A percentile compares a stretch with the other conserved stretches of the same genome.
These are phyloP conservation scores for Pachyuromys duprasi DNA, from an alignment of 2,797 vertebrate genomes.

Conservation along the genomic window DNA sequence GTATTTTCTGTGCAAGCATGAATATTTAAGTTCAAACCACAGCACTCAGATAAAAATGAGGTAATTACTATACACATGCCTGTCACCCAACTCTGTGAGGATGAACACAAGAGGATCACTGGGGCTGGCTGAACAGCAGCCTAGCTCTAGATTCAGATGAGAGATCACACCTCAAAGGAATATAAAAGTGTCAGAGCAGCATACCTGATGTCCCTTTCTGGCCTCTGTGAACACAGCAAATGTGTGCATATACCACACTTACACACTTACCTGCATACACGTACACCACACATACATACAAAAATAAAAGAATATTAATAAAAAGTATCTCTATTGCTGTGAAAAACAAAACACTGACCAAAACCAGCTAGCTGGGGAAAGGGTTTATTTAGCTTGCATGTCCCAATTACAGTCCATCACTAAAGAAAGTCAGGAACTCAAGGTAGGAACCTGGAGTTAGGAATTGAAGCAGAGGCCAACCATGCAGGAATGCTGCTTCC, in stretches of 20 bases:
- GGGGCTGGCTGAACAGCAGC: neutral
- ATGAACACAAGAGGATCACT: no score
- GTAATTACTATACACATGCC: neutral
- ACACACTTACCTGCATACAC: neutral
- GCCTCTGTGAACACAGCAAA: neutral
- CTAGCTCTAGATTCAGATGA: no score
- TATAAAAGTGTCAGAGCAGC: neutral
- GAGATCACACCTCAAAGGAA: neutral
- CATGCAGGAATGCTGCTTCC: neutral
- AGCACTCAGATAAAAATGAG: neutral
- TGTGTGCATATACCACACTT: neutral
- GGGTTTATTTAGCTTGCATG: neutral
- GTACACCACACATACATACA: neutral
- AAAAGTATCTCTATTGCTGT: neutral
- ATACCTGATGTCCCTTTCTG: neutral
- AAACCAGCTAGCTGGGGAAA: neutral
- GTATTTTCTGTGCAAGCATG: neutral
- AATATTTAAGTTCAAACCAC: neutral
- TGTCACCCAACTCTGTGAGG: neutral
- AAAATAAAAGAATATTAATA: neutral
- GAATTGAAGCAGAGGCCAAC: neutral
- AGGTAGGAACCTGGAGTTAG: neutral
- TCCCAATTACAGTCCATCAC: neutral
- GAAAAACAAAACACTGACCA: neutral
- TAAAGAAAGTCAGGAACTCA: neutral